A percentile compares a stretch with the other conserved stretches of the same genome.
These are phyloP conservation scores for Alitta virens DNA, from an alignment of 2,888 invertebrate species.

Conservation along the genomic window DNA sequence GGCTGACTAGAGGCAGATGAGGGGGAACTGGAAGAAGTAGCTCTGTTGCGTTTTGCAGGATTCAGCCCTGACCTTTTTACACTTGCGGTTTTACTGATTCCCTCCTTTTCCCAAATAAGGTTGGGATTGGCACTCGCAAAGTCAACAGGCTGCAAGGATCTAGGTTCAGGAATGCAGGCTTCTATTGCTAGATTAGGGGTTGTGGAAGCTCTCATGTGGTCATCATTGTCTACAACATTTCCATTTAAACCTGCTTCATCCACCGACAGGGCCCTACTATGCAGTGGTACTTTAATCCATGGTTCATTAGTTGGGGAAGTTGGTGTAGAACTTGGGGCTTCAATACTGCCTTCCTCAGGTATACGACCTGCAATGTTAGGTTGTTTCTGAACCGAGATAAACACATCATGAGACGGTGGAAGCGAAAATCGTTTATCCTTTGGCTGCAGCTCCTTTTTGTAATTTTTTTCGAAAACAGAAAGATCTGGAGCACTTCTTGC, in stretches of 20 bases:
- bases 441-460: neutral
- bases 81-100: neutral
- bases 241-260: neutral
- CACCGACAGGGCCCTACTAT: neutral
- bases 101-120: neutral
- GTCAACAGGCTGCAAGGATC: neutral
- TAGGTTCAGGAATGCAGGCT: neutral
- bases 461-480: neutral
- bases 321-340: neutral
- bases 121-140: neutral
- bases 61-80: neutral
- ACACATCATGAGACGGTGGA: neutral
- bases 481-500: slow-evolving; percentile 8
- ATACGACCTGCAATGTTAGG: neutral
- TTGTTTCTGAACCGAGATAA: neutral
- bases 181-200: neutral
- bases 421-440: neutral
- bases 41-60: neutral
- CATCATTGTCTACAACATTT: neutral
- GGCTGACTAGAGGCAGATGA: neutral
- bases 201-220: neutral
- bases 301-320: neutral
- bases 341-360: neutral
- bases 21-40: neutral
- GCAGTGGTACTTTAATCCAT: neutral